These are phyloP conservation scores for Panulirus ornatus DNA, from an alignment of 1,140 invertebrate genomes.

Conservation along the genomic window DNA sequence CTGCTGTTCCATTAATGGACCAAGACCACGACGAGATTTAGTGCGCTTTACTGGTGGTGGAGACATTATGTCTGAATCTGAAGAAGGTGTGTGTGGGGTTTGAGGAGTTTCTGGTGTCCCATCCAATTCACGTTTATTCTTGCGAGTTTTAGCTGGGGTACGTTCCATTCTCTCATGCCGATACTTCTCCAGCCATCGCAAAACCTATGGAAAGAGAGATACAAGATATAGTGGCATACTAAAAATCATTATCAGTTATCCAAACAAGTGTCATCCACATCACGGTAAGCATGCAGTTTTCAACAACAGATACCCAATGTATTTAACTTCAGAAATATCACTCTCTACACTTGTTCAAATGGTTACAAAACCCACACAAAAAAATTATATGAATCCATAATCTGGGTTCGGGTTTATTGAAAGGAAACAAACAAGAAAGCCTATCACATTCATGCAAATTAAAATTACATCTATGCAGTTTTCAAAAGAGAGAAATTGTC, in stretches of 20 bases:
- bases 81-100: conserved; percentile 54
- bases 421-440: no score
- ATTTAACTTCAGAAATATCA: no score
- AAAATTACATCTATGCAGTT: no score
- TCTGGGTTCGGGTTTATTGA: no score
- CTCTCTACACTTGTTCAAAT: no score
- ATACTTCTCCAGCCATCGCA: conserved; percentile 81
- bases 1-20: conserved; percentile 76
- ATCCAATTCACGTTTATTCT: conserved; percentile 75
- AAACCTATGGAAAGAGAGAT: conserved; percentile 76
- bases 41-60: conserved; percentile 75
- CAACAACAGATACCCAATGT: no score
- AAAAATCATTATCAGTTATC: background rate
- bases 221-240: background rate
- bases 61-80: conserved; percentile 69
- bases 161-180: conserved; percentile 79
- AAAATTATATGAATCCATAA: no score
- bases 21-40: conserved; percentile 76
- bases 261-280: background rate
- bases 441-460: no score
- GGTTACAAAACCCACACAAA: no score
- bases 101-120: conserved; percentile 60
- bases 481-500: no score
- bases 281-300: no score
- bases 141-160: conserved; percentile 79